These are phyloP conservation scores for Zalophus californianus DNA, from an alignment of 2,797 vertebrate genomes.

Conservation along the genomic window DNA sequence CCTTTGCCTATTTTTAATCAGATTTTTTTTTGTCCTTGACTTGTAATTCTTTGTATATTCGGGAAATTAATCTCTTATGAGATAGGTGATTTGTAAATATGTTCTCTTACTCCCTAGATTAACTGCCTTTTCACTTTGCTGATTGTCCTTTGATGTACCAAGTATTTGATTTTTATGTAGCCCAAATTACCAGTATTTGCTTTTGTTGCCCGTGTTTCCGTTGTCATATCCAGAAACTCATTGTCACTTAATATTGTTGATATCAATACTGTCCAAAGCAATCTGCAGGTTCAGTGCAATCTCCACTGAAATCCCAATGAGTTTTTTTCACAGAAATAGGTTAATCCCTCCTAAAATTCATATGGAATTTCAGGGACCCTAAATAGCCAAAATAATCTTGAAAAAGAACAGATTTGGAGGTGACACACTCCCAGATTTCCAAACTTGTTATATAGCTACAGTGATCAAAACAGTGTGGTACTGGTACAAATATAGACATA, in stretches of 20 bases:
- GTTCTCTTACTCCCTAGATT: not conserved
- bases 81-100: not conserved
- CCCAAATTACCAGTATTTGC: not conserved
- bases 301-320: not conserved
- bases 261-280: not conserved
- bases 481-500: not conserved
- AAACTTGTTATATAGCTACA: not conserved
- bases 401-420: not conserved
- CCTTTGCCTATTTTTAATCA: not conserved
- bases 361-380: not conserved
- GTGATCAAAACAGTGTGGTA: not conserved
- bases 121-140: not conserved
- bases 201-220: not conserved
- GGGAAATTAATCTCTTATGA: not conserved
- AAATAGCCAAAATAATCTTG: not conserved
- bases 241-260: not conserved
- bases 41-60: not conserved
- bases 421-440: not conserved
- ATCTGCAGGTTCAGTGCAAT: not conserved
- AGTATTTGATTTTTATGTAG: not conserved
- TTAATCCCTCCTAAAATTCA: not conserved
- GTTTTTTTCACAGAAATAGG: not conserved
- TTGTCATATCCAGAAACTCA: not conserved
- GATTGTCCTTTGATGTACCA: not conserved
- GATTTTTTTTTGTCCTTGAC: not conserved